These are phyloP conservation scores for Siphonodentalium dalli DNA, from an alignment of 2,888 invertebrate species.

Conservation along the genomic window DNA sequence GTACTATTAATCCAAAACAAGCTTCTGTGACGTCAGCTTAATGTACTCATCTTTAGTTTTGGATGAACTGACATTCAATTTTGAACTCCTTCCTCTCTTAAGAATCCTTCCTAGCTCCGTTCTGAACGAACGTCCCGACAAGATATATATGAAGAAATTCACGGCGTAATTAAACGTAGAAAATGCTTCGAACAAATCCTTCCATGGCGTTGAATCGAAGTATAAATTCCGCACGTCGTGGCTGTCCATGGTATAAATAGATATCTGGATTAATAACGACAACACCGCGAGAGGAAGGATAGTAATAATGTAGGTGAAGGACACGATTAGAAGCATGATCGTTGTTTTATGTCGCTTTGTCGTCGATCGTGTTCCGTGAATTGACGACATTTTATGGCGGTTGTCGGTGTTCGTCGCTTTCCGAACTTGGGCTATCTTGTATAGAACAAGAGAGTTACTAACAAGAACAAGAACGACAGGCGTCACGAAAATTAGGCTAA, in stretches of 20 bases:
- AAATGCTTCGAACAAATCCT: slow-evolving; percentile 37
- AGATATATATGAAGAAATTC: slow-evolving; percentile 56
- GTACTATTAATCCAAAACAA: no score
- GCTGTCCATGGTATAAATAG: slow-evolving; percentile 24
- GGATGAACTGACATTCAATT: slow-evolving; percentile 20
- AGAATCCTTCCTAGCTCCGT: slow-evolving; percentile 40
- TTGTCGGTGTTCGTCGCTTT: slow-evolving; percentile 15
- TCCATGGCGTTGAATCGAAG: slow-evolving; percentile 30
- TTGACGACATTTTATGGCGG: no score
- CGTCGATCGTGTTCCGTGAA: no score
- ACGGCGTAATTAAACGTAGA: slow-evolving; percentile 47
- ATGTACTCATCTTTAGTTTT: no score
- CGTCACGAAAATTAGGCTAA: slow-evolving; percentile 44
- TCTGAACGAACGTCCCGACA: slow-evolving; percentile 50
- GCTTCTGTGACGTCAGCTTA: no score
- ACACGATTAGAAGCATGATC: slow-evolving; percentile 49
- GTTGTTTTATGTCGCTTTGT: slow-evolving; percentile 52
- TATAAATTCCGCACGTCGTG: slow-evolving; percentile 23
- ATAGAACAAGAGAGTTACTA: slow-evolving; percentile 50
- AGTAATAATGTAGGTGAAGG: slow-evolving; percentile 48
- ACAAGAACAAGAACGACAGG: slow-evolving; percentile 52
- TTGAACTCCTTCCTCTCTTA: slow-evolving; percentile 12
- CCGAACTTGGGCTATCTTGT: slow-evolving; percentile 36
- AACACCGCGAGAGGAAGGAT: slow-evolving; percentile 45
- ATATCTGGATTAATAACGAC: slow-evolving; percentile 41